Evolutionary conservation across 92 coral and sea anemone species (phyloP), one percentile per base, ranked within the genome.

Genomic region (Muricea muricata): DNA sequence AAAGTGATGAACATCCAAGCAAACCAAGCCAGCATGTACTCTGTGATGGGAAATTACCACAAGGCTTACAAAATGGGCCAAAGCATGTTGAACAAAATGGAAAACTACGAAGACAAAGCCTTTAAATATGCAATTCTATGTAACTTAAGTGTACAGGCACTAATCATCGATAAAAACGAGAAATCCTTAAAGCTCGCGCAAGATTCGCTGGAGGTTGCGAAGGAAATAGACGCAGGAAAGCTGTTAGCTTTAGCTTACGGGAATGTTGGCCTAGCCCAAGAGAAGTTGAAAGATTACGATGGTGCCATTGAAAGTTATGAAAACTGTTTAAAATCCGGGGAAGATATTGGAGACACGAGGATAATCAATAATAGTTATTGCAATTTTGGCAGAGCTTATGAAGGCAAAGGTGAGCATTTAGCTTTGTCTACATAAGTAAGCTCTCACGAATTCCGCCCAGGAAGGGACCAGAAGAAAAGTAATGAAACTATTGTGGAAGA

Each of bases 301-400:
- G 23, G 9, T 15, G 83, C 83, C 0, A n/a, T 78, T 21, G 30
- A 56, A 40, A 20, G 12, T 34, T 78, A 56, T 65, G 33, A 78
- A 58, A 33, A 56, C 5, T 56, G 71, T 30, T 30, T 29, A 21
- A 24, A 58, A 33, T 14, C 58, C 9, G 80, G 80, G 18, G 14
- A 75, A 25, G 0, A 75, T 23, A 13, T 12, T 26, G 18, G 21
- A 2, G 23, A 75, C 28, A 3, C 29, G 1, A 56, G 83, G 32
- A 30, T 78, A 0, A 78, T 78, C 2, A 78, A 78, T 46, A 78
- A 78, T 39, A 58, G 56, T 26, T 78, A 55, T 18, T 78, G 83
- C 28, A 78, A 78, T 46, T 34, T 78, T 32, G 83, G 83, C 29
- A 32, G 71, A 11, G 83, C 83, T 8, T 57, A 57, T 32, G 70